A percentile compares a stretch with the other conserved stretches of the same genome.
These are phyloP conservation scores for Cottus gobio DNA, from an alignment of 2,113 vertebrate species.

Conservation along the genomic window DNA sequence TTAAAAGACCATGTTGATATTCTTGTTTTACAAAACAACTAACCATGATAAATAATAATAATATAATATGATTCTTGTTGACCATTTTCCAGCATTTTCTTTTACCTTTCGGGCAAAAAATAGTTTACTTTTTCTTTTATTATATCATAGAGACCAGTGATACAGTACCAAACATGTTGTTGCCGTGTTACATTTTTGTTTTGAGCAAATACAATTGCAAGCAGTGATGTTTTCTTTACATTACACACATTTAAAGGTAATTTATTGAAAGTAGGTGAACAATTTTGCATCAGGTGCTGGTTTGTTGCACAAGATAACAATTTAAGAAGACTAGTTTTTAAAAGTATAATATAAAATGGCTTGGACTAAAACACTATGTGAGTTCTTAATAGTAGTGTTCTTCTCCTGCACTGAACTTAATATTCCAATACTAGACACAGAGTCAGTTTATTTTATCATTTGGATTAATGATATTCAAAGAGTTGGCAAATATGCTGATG, in stretches of 20 bases:
- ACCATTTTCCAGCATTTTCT: not conserved
- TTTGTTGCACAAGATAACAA: not conserved
- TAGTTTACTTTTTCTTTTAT: not conserved
- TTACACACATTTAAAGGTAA: constrained; percentile 1
- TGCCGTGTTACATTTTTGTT: not conserved
- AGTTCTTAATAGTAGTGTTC: too few species aligned
- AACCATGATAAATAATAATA: not conserved
- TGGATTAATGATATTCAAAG: not conserved
- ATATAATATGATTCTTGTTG: too few species aligned
- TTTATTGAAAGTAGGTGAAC: not conserved
- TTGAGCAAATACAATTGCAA: not conserved
- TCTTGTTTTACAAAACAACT: constrained; percentile 4
- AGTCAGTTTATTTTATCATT: not conserved
- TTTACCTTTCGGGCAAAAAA: not conserved
- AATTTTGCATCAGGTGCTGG: not conserved
- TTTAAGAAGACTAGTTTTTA: not conserved
- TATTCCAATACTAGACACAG: not conserved
- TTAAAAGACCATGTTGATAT: not conserved
- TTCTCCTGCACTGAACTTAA: not conserved
- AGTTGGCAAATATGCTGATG: not conserved
- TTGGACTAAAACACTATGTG: not conserved
- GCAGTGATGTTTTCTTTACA: not conserved
- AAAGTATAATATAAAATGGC: not conserved
- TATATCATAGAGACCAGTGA: not conserved
- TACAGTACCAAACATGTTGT: not conserved